Evolutionary conservation across 1,140 invertebrate species (phyloP).

Genomic region (Acyrthosiphon pisum): DNA sequence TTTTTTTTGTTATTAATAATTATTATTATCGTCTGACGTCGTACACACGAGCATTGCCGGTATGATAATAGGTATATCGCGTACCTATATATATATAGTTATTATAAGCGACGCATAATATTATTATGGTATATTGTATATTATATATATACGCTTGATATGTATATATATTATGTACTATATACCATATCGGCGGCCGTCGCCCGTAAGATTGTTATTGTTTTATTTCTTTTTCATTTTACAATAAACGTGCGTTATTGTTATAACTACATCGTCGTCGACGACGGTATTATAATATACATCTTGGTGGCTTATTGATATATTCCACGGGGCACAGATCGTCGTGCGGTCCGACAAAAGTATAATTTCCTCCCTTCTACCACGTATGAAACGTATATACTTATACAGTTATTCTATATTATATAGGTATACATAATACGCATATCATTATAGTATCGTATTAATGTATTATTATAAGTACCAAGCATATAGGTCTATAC

Average conservation of each 20-base stretch:
- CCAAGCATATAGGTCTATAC: neutral
- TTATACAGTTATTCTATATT: no score
- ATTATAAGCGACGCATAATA: neutral
- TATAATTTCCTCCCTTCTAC: neutral
- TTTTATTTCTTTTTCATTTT: neutral
- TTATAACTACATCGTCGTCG: neutral
- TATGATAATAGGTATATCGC: neutral
- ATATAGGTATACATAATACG: neutral
- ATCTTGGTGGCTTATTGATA: slow-evolving; percentile 16
- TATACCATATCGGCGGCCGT: neutral
- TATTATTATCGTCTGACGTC: slow-evolving; percentile 28
- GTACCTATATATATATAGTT: neutral
- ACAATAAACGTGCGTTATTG: neutral
- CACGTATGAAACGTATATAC: neutral
- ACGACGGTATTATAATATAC: neutral
- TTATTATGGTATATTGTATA: slow-evolving; percentile 9
- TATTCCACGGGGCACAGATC: neutral
- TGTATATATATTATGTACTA: neutral
- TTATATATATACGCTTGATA: neutral
- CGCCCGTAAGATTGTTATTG: slow-evolving; percentile 6
- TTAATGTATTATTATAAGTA: neutral
- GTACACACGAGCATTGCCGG: neutral
- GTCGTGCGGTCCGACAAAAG: neutral
- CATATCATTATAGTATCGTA: neutral
- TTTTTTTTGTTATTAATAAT: slow-evolving; percentile 37